These are phyloP conservation scores for Dasysyrphus tricinctus DNA, from an alignment of 2,888 invertebrate species.

Conservation along the genomic window DNA sequence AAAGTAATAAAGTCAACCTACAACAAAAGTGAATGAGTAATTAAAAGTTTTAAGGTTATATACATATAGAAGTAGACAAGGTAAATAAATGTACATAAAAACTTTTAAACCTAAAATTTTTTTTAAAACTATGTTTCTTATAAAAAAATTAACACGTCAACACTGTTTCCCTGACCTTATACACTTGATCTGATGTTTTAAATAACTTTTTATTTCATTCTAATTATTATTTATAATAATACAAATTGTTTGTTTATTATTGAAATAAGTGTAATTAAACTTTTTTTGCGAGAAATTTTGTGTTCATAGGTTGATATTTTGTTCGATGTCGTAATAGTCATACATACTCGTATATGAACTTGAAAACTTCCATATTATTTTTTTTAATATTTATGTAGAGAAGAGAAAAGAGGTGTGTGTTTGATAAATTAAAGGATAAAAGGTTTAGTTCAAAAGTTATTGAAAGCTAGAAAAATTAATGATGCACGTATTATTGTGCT, in stretches of 20 bases:
- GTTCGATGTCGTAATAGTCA: not conserved
- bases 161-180: constrained; percentile 45
- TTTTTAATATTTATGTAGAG: not conserved
- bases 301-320: not conserved
- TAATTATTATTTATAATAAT: constrained; percentile 37
- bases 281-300: constrained; percentile 24
- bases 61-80: constrained; percentile 34
- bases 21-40: constrained; percentile 5
- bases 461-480: not conserved
- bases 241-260: constrained; percentile 27
- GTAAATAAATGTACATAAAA: constrained; percentile 42
- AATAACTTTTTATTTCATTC: not conserved
- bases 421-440: not conserved
- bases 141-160: not conserved
- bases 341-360: not conserved
- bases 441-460: not conserved
- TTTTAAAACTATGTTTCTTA: not conserved
- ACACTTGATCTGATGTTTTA: constrained; percentile 51
- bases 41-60: constrained; percentile 36
- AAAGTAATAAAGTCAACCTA: constrained; percentile 2
- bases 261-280: constrained; percentile 53
- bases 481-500: not conserved
- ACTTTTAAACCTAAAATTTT: not conserved
- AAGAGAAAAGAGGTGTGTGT: not conserved
- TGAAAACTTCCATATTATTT: not conserved